Base-by-base conservation (phyloP, 1,140 invertebrate genomes). In the Drosophila ficusphila region DNA sequence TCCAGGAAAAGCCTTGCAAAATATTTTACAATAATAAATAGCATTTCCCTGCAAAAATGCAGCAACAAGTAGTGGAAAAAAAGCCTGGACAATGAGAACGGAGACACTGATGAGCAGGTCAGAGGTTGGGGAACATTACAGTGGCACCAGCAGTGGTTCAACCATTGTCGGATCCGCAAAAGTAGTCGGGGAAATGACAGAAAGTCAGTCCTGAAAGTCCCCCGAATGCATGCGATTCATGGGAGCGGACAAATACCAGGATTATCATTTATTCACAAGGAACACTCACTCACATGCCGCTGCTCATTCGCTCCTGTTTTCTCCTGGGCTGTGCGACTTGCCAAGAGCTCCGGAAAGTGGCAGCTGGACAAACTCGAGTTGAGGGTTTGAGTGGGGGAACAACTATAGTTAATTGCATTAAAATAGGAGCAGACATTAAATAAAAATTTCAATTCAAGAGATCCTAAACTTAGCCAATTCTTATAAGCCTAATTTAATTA, bases 181-280 rank as follows among this genome's bases (percentile, higher is more conserved):
- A 75, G 79, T 70, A 78, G 70, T 83, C 70, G 46, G 44, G 25
- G 12, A 53, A 52, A 42, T 38, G 68, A 51, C 44, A 62, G 34
- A 42, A 21, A 53, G 77, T 52, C 57, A 46, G 33, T 60, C 11
- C n/a, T n/a, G n/a, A n/a, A n/a, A n/a, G n/a, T n/a, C 8, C 54
- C 44, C 61, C 56, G 53, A 48, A 64, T 83, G 70, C 65, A 67
- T 67, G 67, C 52, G 67, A 81, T 61, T 62, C 67, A 71, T 72
- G 60, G 47, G 41, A 54, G 47, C 42, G 33, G 57, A 57, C 58
- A 61, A 51, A 53, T 42, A 46, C 41, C 46, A 62, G 49, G 69
- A 75, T 78, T 85, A 83, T 83, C 48, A 78, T 85, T 79, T 79
- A 83, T 83, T 83, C 65, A 83, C 75, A 71, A 46, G 27, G 58